Evolutionary conservation across 2,888 invertebrate species (phyloP).

Genomic region (Aphidius colemani): DNA sequence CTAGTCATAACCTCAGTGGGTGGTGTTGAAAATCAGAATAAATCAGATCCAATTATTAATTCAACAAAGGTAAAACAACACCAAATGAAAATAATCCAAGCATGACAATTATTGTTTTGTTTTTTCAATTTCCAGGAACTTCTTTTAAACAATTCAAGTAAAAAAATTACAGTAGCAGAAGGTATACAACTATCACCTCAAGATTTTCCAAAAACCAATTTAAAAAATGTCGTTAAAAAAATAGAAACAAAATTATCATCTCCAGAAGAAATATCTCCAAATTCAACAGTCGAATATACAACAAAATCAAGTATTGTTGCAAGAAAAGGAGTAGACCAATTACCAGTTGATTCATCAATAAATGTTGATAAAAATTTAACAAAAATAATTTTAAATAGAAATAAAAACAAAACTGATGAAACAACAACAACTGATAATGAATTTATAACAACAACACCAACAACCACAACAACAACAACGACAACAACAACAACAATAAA

Average conservation of each 20-base stretch:
- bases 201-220: neutral
- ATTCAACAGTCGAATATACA: conserved; percentile 32
- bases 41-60: too few relatives aligned
- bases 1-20: too few relatives aligned
- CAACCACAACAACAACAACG: neutral
- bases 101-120: too few relatives aligned
- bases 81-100: too few relatives aligned
- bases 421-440: conserved; percentile 17
- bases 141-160: neutral
- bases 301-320: conserved; percentile 26
- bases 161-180: conserved; percentile 18
- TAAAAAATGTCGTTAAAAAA: neutral
- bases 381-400: neutral
- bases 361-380: neutral
- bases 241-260: conserved; percentile 25
- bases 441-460: neutral
- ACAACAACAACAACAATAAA: conserved; percentile 30
- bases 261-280: conserved; percentile 28
- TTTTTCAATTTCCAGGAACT: neutral
- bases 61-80: too few relatives aligned
- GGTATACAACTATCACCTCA: conserved; percentile 22
- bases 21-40: too few relatives aligned
- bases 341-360: neutral
- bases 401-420: neutral
- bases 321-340: conserved; percentile 29